Conservation (phyloP, 2,797 vertebrate species). For the Leucoraja ocellata region DNA sequence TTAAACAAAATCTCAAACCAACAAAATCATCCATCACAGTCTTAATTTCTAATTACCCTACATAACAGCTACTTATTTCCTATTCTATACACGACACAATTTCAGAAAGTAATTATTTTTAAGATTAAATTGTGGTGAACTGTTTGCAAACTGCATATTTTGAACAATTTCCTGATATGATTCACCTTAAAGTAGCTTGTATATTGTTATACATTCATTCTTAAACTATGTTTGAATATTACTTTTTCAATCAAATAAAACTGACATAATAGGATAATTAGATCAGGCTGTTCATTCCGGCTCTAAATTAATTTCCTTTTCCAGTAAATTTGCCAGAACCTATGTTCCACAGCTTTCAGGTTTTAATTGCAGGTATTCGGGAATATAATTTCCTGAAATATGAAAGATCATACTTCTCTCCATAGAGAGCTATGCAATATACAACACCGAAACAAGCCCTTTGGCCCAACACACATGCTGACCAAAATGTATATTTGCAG, state of each 20-base stretch:
- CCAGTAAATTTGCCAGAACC: not conserved
- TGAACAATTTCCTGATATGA: not conserved
- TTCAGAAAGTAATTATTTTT: not conserved
- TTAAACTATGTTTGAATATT: not conserved
- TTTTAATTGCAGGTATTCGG: not conserved
- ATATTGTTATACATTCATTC: not conserved
- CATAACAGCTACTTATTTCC: not conserved
- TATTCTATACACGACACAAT: not conserved
- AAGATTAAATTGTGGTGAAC: not conserved
- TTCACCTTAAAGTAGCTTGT: not conserved
- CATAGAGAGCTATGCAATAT: not conserved
- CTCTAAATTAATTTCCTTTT: constrained; percentile 13
- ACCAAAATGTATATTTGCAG: too few relatives aligned
- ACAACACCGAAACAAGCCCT: too few relatives aligned
- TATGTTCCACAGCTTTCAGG: not conserved
- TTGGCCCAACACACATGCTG: too few relatives aligned
- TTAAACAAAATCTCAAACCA: constrained; percentile 9
- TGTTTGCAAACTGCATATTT: not conserved
- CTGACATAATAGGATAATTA: not conserved
- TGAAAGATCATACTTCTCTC: not conserved
- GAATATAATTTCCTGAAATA: not conserved
- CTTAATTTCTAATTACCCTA: constrained; percentile 12
- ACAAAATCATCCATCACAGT: constrained; percentile 16
- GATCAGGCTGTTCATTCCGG: not conserved
- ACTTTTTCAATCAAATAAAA: not conserved